phyloP scores from a whole-genome alignment of 2,797 vertebrate species.

The Hemitrygon akajei region DNA sequence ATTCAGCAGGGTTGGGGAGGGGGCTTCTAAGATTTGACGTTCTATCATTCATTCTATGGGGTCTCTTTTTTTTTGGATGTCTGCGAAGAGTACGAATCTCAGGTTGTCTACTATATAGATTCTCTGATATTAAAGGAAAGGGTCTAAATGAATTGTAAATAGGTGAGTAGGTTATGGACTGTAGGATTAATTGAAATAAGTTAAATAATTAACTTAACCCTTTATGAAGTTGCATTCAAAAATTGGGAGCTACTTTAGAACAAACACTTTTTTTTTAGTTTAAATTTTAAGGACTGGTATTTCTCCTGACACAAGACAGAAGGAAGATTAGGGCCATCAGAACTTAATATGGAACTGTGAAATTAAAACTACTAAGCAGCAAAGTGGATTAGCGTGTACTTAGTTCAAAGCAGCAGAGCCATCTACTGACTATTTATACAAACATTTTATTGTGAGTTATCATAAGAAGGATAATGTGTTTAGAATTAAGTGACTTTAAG shows the following conservation, averaged over 20 bases:
- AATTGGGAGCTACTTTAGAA: not conserved
- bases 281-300: not conserved
- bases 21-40: no score
- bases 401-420: constrained; percentile 38
- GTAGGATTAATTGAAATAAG: not conserved
- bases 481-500: not conserved
- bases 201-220: not conserved
- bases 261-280: not conserved
- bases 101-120: no score
- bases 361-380: constrained; percentile 16
- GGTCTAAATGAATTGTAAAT: not conserved
- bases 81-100: no score
- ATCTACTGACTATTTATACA: constrained; percentile 35
- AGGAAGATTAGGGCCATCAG: not conserved
- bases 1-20: no score
- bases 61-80: no score
- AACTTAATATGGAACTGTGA: constrained; percentile 31
- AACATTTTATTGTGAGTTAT: not conserved
- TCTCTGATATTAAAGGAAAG: no score
- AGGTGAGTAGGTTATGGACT: not conserved
- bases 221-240: not conserved
- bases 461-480: not conserved
- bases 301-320: not conserved
- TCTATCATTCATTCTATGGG: no score
- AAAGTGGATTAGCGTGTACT: constrained; percentile 21